Evolutionary conservation across 2,797 vertebrate genomes (phyloP).

Genomic region (Peromyscus aztecus): DNA sequence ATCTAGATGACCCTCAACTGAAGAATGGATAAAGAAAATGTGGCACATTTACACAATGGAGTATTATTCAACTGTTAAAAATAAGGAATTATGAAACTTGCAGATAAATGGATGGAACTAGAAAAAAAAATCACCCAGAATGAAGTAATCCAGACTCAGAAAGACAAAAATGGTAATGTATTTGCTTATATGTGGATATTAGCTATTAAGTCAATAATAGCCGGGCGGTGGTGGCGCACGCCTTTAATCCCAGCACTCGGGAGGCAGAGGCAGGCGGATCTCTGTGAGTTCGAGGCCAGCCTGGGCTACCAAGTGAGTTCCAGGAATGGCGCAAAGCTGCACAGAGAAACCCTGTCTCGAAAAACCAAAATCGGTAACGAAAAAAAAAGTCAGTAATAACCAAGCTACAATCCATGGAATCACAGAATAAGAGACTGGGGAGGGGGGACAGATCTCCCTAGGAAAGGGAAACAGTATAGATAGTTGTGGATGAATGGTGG

Average conservation of each 20-base stretch:
- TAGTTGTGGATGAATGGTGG: neutral
- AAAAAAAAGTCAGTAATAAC: neutral
- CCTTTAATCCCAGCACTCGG: too few relatives aligned
- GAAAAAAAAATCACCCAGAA: neutral
- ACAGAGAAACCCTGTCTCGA: too few relatives aligned
- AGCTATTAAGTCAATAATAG: neutral
- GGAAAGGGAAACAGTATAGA: neutral
- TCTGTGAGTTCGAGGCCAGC: too few relatives aligned
- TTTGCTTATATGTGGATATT: neutral
- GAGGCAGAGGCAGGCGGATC: too few relatives aligned
- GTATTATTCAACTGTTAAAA: neutral
- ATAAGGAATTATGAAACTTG: neutral
- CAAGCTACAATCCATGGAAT: neutral
- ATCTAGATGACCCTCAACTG: neutral
- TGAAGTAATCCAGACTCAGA: neutral
- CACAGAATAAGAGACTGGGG: neutral
- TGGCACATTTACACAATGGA: neutral
- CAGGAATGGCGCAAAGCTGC: too few relatives aligned
- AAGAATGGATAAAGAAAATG: neutral
- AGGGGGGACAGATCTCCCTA: neutral
- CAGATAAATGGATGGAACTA: neutral
- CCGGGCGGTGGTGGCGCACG: too few relatives aligned
- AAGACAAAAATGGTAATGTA: neutral
- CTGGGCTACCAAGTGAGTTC: too few relatives aligned
- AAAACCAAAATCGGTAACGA: too few relatives aligned